Base-by-base conservation (phyloP, 2,797 vertebrate genomes). In the Carcharodon carcharias region DNA sequence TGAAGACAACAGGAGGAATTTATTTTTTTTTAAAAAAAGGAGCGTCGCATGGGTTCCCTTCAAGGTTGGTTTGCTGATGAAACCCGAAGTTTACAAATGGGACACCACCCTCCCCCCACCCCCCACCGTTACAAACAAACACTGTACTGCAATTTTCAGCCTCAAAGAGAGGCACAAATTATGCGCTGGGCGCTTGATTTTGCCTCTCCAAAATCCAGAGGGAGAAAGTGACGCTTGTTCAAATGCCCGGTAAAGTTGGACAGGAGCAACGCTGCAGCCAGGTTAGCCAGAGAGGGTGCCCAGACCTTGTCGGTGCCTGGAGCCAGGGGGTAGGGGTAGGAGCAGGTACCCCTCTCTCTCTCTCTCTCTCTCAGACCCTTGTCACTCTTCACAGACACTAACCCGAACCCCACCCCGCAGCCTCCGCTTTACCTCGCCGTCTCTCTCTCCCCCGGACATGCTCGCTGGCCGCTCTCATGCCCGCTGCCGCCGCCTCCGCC, bases 401-500 rank as follows among this genome's bases (percentile, higher is more conserved):
- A n/a, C n/a, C n/a, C n/a, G n/a, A n/a, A n/a, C n/a, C n/a, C n/a
- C n/a, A n/a, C n/a, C 82, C 82, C 85, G 61, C 8, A 11, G n/a
- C 8, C n/a, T 14, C n/a, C 9, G 0, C 8, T 67, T 50, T 50
- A 73, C 94, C 94, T 95, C 94, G 16, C 69, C 56, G 94, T 95
- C 94, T 95, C 94, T 95, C 45, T 95, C 94, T 28, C 50, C 94
- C 4, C 67, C 69, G 69, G 65, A 35, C 69, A 95, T 95, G 65
- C 14, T 2, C 11, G 45, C 35, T 11, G 93, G 65, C 89, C 93
- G 94, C 40, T 73, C 67, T 69, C 67, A 69, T 73, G 94, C 94
- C 94, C 87, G 3, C 80, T n/a, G 61, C 67, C 40, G 11, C 45
- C 45, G 23, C 65, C 58, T 16, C 35, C 61, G 18, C n/a, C n/a